Conservation (phyloP, 2,113 vertebrate species). For the Cranoglanis bouderius region DNA sequence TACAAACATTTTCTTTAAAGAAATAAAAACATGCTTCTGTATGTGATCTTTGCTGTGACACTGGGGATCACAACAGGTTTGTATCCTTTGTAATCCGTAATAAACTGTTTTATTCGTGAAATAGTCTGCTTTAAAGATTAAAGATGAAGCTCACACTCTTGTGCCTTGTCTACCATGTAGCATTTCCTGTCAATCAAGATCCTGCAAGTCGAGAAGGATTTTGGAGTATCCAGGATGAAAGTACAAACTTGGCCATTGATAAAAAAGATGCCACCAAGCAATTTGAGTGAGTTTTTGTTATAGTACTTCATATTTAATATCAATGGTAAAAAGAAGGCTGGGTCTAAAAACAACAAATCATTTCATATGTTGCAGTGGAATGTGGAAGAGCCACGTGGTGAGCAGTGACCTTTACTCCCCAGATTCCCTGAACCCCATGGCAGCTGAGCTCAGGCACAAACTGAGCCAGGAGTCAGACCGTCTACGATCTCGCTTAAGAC, state of each 20-base stretch:
- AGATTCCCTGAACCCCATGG: conserved; percentile 65
- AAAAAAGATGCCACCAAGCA: conserved; percentile 68
- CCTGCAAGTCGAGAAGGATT: conserved; percentile 55
- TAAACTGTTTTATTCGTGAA: not conserved
- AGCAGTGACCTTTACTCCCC: conserved; percentile 68
- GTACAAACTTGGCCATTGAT: conserved; percentile 70
- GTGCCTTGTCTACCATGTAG: conserved; percentile 54
- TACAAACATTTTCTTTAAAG: conserved; percentile 18
- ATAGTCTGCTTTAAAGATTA: not conserved
- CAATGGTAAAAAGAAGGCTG: not conserved
- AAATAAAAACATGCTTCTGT: conserved; percentile 60
- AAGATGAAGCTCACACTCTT: not conserved
- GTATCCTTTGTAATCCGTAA: conserved; percentile 13
- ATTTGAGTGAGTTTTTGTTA: conserved; percentile 62
- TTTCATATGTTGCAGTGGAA: conserved; percentile 54
- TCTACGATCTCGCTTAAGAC: conserved; percentile 72
- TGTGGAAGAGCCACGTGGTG: conserved; percentile 77
- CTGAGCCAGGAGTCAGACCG: conserved; percentile 68
- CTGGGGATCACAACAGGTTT: conserved; percentile 67
- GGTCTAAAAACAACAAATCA: conserved; percentile 19
- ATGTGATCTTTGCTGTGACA: conserved; percentile 58
- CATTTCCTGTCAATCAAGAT: conserved; percentile 62
- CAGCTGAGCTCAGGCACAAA: conserved; percentile 55
- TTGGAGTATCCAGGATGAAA: conserved; percentile 72
- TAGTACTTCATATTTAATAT: not conserved